Base-by-base conservation (phyloP, 2,888 invertebrate genomes). In the Sphecodes monilicornis region DNA sequence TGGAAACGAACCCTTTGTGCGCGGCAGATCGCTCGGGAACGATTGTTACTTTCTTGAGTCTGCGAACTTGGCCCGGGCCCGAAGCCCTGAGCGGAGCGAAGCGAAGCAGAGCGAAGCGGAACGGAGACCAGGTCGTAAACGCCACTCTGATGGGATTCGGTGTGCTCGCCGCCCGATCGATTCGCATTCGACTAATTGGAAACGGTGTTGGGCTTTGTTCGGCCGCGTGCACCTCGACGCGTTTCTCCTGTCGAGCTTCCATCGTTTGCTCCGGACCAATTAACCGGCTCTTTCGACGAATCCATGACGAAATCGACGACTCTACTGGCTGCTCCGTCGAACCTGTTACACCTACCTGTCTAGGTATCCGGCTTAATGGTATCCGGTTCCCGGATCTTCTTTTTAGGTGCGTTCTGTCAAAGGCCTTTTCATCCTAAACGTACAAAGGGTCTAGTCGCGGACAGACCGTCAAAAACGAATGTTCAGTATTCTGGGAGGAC, bases 151-250 rank as follows among this genome's bases (percentile, higher is more conserved):
- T 57, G 4, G 60, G 29, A 60, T 60, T 60, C 60, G 60, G 60
- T 6, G 60, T 29, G 60, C 29, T 16, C 60, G 60, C 29, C 60
- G 60, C 60, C 6, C 68, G 64, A 81, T 80, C 82, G 80, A 85
- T 86, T 72, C 60, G 29, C 71, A 10, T 69, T 78, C 43, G 80
- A 73, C 74, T 82, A 87, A 86, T 86, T 83, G 76, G 70, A 80
- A 82, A 75, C 26, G 72, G 64, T 76, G 80, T 72, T 72, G 72
- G 43, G 76, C 60, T 84, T 83, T 84, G 82, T 84, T 80, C 78
- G 26, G 64, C 46, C 46, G 43, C 70, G 70, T 29, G 39, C 69
- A 64, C 22, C 70, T 70, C 77, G 57, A 60, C 60, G 60, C 60
- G 60, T 60, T 70, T 73, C 60, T 26, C 5, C 41, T 26, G n/a